Evolutionary conservation across 2,113 vertebrate genomes (phyloP).

Genomic region (Heloderma charlesbogerti): DNA sequence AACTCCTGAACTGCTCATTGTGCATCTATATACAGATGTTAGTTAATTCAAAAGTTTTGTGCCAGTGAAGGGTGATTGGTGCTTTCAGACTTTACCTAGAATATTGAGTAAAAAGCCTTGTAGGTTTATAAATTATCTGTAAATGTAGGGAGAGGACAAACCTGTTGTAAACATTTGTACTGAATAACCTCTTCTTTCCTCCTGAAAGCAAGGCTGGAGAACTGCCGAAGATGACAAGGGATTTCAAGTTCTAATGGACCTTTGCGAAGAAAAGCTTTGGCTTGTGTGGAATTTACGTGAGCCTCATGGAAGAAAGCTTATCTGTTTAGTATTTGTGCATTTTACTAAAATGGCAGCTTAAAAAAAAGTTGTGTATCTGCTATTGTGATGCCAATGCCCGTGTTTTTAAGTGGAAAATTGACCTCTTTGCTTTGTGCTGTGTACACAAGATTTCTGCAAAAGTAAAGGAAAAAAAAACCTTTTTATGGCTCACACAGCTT

Average conservation of each 20-base stretch:
- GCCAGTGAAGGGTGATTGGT: slow-evolving; percentile 76
- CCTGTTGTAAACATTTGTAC: slow-evolving; percentile 77
- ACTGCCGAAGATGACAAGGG: slow-evolving; percentile 78
- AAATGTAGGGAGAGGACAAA: slow-evolving; percentile 65
- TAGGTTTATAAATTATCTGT: slow-evolving; percentile 73
- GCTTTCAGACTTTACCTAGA: slow-evolving; percentile 76
- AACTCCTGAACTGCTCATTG: slow-evolving; percentile 66
- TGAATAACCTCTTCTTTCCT: slow-evolving; percentile 81
- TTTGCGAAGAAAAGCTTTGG: slow-evolving; percentile 82
- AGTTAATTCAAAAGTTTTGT: slow-evolving; percentile 71
- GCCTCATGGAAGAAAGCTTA: slow-evolving; percentile 87
- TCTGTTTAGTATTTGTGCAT: slow-evolving; percentile 92
- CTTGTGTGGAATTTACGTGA: slow-evolving; percentile 82
- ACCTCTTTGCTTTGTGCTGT: slow-evolving; percentile 94
- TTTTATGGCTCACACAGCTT: slow-evolving; percentile 92
- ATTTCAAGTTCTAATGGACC: slow-evolving; percentile 82
- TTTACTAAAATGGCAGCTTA: slow-evolving; percentile 92
- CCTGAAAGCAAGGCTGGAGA: slow-evolving; percentile 81
- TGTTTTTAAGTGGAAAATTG: slow-evolving; percentile 94
- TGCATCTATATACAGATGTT: slow-evolving; percentile 64
- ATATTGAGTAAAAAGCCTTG: slow-evolving; percentile 71
- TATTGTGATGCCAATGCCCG: slow-evolving; percentile 95
- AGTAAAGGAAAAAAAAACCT: slow-evolving; percentile 86
- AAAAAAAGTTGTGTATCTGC: slow-evolving; percentile 93
- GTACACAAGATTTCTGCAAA: slow-evolving; percentile 98